Evolutionary conservation across 2,113 vertebrate species (phyloP).

Genomic region (Bufo bufo): DNA sequence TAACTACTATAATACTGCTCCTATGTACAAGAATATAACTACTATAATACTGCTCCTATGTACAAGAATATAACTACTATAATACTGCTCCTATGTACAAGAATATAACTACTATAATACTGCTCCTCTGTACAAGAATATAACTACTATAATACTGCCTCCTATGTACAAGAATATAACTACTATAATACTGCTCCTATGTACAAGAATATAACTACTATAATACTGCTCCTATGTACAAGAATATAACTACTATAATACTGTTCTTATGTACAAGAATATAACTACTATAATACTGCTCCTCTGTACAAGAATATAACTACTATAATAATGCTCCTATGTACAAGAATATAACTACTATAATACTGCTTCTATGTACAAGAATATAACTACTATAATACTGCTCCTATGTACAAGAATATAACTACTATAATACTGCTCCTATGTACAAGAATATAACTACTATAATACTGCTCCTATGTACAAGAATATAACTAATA

Average conservation of each 20-base stretch:
- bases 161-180: slow-evolving; percentile 1
- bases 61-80: not conserved
- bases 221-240: not conserved
- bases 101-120: slow-evolving; percentile 10
- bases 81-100: not conserved
- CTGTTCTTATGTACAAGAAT: not conserved
- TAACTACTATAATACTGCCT: not conserved
- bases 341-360: not conserved
- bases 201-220: not conserved
- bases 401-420: not conserved
- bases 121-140: not conserved
- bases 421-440: not conserved
- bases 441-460: not conserved
- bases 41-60: too few relatives aligned
- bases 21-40: too few relatives aligned
- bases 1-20: not conserved
- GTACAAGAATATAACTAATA: not conserved
- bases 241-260: slow-evolving; percentile 3
- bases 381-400: not conserved
- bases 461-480: not conserved
- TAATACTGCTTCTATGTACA: not conserved
- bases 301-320: not conserved
- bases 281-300: not conserved
- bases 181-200: not conserved
- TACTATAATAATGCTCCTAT: not conserved